These are phyloP conservation scores for Junonia oenone DNA, from an alignment of 2,888 invertebrate genomes.

Conservation along the genomic window DNA sequence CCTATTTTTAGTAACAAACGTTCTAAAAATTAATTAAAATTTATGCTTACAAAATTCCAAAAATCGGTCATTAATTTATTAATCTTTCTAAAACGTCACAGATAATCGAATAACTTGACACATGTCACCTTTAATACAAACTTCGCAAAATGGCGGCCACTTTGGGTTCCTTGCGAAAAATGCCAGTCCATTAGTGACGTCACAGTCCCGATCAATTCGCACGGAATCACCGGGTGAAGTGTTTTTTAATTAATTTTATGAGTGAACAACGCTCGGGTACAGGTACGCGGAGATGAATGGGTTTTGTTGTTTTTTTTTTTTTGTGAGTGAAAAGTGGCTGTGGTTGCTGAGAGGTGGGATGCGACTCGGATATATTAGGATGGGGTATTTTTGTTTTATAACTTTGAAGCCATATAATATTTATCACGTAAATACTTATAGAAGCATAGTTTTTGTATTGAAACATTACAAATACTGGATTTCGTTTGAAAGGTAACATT, in stretches of 20 bases:
- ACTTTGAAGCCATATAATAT: no score
- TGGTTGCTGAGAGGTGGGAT: no score
- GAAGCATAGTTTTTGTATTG: no score
- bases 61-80: not conserved
- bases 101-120: not conserved
- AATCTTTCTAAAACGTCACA: not conserved
- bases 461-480: no score
- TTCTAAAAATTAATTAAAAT: no score
- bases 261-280: conserved; percentile 58
- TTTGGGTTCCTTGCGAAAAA: conserved; percentile 32
- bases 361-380: no score
- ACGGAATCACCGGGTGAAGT: conserved; percentile 72
- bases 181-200: conserved; percentile 70
- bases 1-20: no score
- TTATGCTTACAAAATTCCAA: no score
- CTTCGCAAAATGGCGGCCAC: conserved; percentile 10
- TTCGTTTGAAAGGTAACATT: no score
- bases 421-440: no score
- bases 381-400: no score
- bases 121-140: not conserved
- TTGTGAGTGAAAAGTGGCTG: no score
- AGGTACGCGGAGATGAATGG: conserved; percentile 33
- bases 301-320: not conserved
- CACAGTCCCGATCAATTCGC: conserved; percentile 75
- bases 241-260: conserved; percentile 79